Percentiles rank a stretch among this genome's conserved stretches.
These are phyloP conservation scores for Biston betularia DNA, from an alignment of 2,888 invertebrate species.

Conservation along the genomic window DNA sequence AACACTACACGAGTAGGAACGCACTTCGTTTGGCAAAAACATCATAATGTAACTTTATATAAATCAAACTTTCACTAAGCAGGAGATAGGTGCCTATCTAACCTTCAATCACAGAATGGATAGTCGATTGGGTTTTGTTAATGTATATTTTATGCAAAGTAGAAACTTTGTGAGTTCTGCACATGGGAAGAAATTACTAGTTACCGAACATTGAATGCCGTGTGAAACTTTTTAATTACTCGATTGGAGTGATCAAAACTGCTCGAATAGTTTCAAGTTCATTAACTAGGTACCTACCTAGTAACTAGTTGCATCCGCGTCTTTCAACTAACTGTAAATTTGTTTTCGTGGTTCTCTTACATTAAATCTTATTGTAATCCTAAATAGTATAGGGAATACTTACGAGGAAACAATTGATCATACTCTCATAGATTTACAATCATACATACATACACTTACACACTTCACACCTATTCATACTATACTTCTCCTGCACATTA, in stretches of 20 bases:
- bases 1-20: no score
- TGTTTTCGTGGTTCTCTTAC: no score
- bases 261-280: slow-evolving; percentile 12
- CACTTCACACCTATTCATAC: no score
- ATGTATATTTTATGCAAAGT: slow-evolving; percentile 53
- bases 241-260: slow-evolving; percentile 8
- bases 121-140: slow-evolving; percentile 10
- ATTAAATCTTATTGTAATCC: no score
- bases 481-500: no score
- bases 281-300: background rate
- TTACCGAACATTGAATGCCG: slow-evolving; percentile 22
- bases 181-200: slow-evolving; percentile 12
- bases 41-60: background rate
- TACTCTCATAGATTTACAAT: no score
- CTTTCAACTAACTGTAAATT: background rate
- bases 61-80: slow-evolving; percentile 28
- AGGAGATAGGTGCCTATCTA: background rate
- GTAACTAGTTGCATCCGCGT: background rate
- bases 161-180: slow-evolving; percentile 6
- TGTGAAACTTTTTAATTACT: slow-evolving; percentile 31
- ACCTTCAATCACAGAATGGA: slow-evolving; percentile 7
- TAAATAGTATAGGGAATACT: no score
- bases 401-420: no score
- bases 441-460: no score
- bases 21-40: background rate